Base-by-base conservation (phyloP, 2,797 vertebrate genomes). In the Luscinia luscinia region DNA sequence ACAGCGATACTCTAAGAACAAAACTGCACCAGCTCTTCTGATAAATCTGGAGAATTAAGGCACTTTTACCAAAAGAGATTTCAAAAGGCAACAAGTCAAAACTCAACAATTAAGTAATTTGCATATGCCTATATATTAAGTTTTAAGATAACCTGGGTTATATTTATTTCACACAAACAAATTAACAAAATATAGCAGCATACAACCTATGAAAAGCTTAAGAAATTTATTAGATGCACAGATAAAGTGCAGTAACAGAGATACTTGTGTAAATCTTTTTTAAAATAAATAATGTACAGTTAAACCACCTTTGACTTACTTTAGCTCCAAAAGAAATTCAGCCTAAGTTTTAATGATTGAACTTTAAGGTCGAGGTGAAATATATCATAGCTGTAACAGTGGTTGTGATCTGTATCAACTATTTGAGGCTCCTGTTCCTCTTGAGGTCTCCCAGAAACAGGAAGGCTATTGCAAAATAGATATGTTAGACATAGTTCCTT, bases 201-300 rank as follows among this genome's bases (percentile, higher is more conserved):
- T 96, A 91, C 89, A 90, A 91, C 87, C 82, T 93, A 94, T 95
- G 77, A 97, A 97, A 96, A 90, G 77, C 73, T 96, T 96, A 94
- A 94, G 93, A 97, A 97, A 96, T 96, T 92, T 97, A 97, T 97
- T 94, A 97, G 92, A 91, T 91, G 94, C 89, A 97, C 88, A 66
- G 78, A 95, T 95, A 97, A 96, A 97, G 96, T 97, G 95, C 96
- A 90, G 52, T 89, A 94, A 96, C 75, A 96, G 87, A 94, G 97
- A 90, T 95, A 96, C 69, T 75, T 72, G 89, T 96, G 93, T 97
- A 94, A 94, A 94, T 93, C 75, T 95, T 93, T 84, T 74, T 91
- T 66, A 74, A 96, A 94, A 96, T 96, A 97, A 97, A 97, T 96
- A 96, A 95, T 84, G 81, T 96, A 94, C 93, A 96, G 95, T 96